Percentiles rank a stretch among this genome's conserved stretches.
These are phyloP conservation scores for Porites australiensis DNA, from an alignment of 64 coral and sea anemone species.

Conservation along the genomic window DNA sequence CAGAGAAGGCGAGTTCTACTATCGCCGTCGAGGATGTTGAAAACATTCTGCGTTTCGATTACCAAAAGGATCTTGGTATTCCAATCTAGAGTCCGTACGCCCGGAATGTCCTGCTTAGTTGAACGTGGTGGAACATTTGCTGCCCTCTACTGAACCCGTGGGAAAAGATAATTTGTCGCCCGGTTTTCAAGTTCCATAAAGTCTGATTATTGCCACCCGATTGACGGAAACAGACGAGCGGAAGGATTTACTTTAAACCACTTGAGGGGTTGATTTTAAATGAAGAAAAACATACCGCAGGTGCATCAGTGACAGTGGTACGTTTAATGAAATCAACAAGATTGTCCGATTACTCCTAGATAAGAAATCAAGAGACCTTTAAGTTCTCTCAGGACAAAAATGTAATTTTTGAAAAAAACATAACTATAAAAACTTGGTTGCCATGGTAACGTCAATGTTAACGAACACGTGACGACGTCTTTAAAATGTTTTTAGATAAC, in stretches of 20 bases:
- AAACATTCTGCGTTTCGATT: not conserved
- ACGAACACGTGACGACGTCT: no score
- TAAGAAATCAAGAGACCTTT: no score
- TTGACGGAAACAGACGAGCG: not conserved
- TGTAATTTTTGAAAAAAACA: no score
- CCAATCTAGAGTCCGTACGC: conserved; percentile 5
- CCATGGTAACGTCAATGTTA: no score
- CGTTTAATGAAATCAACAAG: no score
- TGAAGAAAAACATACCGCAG: not conserved
- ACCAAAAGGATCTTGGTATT: conserved; percentile 10
- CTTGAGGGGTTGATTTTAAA: conserved; percentile 3
- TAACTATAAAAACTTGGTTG: no score
- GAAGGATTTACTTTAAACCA: not conserved
- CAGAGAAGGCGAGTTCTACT: not conserved
- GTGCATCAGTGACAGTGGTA: no score
- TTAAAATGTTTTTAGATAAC: no score
- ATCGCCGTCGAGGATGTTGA: conserved; percentile 14
- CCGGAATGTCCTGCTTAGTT: conserved; percentile 6
- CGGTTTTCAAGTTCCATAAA: not conserved
- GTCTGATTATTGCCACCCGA: not conserved
- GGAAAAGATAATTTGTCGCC: conserved; percentile 29
- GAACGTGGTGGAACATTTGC: conserved; percentile 5
- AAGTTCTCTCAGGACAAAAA: no score
- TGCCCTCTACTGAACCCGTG: conserved; percentile 31
- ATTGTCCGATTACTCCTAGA: no score